Base-by-base conservation (phyloP, 1,140 invertebrate genomes). In the Phthorimaea operculella region DNA sequence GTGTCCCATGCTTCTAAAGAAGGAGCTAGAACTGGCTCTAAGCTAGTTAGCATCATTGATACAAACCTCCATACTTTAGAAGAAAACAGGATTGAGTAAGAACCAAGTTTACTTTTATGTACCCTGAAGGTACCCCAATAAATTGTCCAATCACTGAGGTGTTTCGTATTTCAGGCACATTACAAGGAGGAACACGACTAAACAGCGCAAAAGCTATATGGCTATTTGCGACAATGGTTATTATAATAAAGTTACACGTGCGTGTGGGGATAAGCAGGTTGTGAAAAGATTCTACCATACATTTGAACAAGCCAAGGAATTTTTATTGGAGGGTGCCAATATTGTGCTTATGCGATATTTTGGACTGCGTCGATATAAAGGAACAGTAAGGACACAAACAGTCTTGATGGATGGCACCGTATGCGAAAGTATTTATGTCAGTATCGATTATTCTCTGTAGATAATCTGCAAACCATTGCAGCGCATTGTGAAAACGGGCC, bases 261-360 rank as follows among this genome's bases (percentile, higher is more conserved):
- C 76, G 62, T 86, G 68, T 52, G 72, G 66, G 60, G 78, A 79
- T 42, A 72, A 58, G 50, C 63, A 79, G 63, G 66, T 74, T 53
- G 70, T 76, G 50, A 78, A 79, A 54, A 64, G 81, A 16, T 64
- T 77, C 50, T 82, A 84, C 58, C 81, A 84, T 59, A 64, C 70
- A 42, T 85, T 82, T 52, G 76, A 84, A 47, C 70, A 68, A 10
- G 74, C 80, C 33, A 69, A 68, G 36, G 73, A 86, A 61, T 85
- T 89, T 53, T 74, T 90, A 58, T 85, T 87, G n/a, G 90, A 90
- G 81, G 89, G 87, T 48, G 83, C 87, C 16, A 90, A 89, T 69
- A 83, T 90, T 52, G 66, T 91, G 21, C 66, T 91, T 9, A 79
- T 89, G 63, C 82, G 90, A 62, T 90, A 88, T 67, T 79, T 90